These are phyloP conservation scores for Hydrozoanthus tunicans DNA, from an alignment of 64 coral and sea anemone species.

Conservation along the genomic window DNA sequence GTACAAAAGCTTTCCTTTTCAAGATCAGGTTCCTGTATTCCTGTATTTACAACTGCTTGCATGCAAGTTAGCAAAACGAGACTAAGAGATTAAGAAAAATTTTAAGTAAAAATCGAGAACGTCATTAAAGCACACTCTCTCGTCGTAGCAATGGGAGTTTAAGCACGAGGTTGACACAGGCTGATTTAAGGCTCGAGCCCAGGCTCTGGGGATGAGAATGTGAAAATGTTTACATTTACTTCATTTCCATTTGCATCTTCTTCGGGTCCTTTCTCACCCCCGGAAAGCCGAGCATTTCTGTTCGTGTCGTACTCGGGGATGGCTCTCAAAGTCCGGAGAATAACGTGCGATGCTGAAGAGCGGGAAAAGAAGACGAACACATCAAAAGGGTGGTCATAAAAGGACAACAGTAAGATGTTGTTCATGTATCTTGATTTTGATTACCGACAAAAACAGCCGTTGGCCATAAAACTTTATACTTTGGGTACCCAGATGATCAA, in stretches of 20 bases:
- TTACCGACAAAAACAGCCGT: too few relatives aligned
- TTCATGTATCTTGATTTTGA: too few relatives aligned
- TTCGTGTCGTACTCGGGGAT: slow-evolving; percentile 66
- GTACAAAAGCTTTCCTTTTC: too few relatives aligned
- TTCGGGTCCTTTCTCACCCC: not conserved
- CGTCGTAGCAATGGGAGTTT: too few relatives aligned
- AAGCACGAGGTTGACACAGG: too few relatives aligned
- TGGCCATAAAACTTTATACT: too few relatives aligned
- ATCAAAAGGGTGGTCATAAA: not conserved
- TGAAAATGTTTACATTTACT: slow-evolving; percentile 6
- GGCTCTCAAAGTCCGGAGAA: slow-evolving; percentile 79
- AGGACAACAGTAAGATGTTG: too few relatives aligned
- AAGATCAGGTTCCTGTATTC: too few relatives aligned
- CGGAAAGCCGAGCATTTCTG: not conserved
- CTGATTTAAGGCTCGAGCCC: not conserved
- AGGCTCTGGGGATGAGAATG: not conserved
- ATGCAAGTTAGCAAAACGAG: too few relatives aligned
- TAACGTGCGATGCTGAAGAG: slow-evolving; percentile 79
- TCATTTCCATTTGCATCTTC: slow-evolving; percentile 65
- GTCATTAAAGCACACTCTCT: not conserved
- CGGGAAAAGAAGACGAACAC: not conserved
- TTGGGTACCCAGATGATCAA: too few relatives aligned
- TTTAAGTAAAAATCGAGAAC: not conserved
- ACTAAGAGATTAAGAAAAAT: too few relatives aligned
- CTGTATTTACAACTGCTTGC: too few relatives aligned